Evolutionary conservation across 2,797 vertebrate species (phyloP), one percentile per base, ranked within the genome.

Genomic region (Alfaro cultratus): DNA sequence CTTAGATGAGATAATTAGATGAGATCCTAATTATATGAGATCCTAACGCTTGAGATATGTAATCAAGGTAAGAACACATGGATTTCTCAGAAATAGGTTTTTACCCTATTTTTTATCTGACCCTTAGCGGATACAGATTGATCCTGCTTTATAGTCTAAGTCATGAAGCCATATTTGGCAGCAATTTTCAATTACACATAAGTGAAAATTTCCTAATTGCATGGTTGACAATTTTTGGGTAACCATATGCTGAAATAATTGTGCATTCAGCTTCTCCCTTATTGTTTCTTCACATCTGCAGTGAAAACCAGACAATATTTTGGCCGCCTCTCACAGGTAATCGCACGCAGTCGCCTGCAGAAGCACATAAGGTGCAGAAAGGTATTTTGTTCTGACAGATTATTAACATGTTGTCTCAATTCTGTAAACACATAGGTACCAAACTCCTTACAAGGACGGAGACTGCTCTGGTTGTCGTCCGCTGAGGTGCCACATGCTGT

Each of bases 351-450:
- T 15, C 51, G 83, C 55, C 79, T 80, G 29, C 41, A 80, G 60
- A 90, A n/a, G 76, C 74, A 77, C 76, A 73, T 73, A 78, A 83
- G 70, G 36, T 39, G 67, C 77, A 76, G 64, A 67, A 72, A 86
- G 72, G 39, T 71, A 77, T 77, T 85, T 89, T 76, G 73, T 84
- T 78, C 72, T 80, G 79, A 89, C 68, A 81, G 49, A 82, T 83
- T 75, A 87, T 84, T 76, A 89, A 85, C 80, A 88, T 47, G 75
- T 79, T 78, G 72, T 91, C 74, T 87, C 51, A 74, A 16, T 79
- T 80, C 51, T 82, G 73, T 83, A 85, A 53, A 85, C 85, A 84
- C 53, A 81, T 60, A 77, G 71, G 74, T 75, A 60, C 77, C 72
- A 53, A 60, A 13, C 62, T 82, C 71, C 74, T 64, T 77, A 86